Base-by-base conservation (phyloP, 2,888 invertebrate genomes). In the Drosophila anomelani region DNA sequence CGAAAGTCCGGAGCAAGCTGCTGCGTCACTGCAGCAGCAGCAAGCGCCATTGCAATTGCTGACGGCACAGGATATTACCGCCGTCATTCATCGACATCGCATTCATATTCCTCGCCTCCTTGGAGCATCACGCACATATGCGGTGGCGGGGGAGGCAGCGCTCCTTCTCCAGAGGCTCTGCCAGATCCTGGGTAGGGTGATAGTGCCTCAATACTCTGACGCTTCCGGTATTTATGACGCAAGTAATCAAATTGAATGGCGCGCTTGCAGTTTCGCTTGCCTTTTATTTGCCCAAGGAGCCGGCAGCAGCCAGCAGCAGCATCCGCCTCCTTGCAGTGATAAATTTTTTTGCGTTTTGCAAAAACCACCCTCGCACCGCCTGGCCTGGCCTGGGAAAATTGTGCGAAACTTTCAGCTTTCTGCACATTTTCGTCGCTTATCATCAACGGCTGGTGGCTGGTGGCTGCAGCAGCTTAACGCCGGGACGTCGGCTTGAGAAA, bases 181-280 rank as follows among this genome's bases (percentile, higher is more conserved):
- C 32, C 32, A 60, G 60, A 60, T 60, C 57, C 20, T 43, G n/a
- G 47, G 32, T 20, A 4, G 23, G n/a, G 12, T 29, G 76, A 70
- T 76, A 76, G 88, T 84, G 86, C 84, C 79, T 88, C 86, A 88
- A 86, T 84, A 88, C 89, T 75, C 88, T 76, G 88, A 80, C 82
- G 89, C 85, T 85, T 85, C 85, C 85, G 85, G 85, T 85, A 85
- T 85, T 85, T 89, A 86, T 86, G 85, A 89, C 82, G 85, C 85
- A 89, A 89, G 85, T 89, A 86, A 86, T 86, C 85, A 86, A 86
- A 86, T 86, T 89, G 86, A 86, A 86, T 86, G 89, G 89, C 73
- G 89, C 85, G 79, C 85, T 88, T 88, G 83, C 83, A 83, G 81
- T 80, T 88, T 75, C 64, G 47, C 72, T 80, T 55, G 74, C 75